Evolutionary conservation across 2,797 vertebrate genomes (phyloP).

Genomic region (Tragelaphus eurycerus): DNA sequence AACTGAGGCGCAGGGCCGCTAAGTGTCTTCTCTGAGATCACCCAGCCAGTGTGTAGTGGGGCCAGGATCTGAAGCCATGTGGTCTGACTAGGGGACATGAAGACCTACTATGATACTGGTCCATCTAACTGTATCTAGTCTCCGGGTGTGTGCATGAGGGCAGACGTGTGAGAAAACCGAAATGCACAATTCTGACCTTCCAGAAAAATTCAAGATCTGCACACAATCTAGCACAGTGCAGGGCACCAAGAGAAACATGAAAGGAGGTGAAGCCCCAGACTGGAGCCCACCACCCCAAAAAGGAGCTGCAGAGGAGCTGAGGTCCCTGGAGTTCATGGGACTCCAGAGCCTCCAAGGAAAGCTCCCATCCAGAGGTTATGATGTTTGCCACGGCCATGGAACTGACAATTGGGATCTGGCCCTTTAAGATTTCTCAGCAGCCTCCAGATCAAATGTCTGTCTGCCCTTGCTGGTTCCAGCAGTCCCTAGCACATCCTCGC

Average conservation of each 20-base stretch:
- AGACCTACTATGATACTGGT: background rate
- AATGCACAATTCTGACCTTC: background rate
- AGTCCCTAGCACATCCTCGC: accelerated
- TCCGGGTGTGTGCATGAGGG: background rate
- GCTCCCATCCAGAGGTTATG: background rate
- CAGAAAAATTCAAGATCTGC: background rate
- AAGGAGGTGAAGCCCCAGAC: background rate
- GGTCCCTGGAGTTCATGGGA: background rate
- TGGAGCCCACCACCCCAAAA: background rate
- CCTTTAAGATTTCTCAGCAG: background rate
- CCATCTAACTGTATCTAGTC: background rate
- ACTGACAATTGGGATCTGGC: background rate
- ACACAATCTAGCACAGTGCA: too few species aligned
- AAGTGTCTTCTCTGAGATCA: background rate
- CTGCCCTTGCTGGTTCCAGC: background rate
- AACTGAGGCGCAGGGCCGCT: background rate
- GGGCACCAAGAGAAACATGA: background rate
- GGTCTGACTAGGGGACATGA: background rate
- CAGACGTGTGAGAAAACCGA: background rate
- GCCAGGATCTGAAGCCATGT: background rate
- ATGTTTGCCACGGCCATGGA: background rate
- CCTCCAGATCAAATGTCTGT: background rate
- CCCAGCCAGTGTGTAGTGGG: background rate
- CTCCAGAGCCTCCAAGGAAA: background rate
- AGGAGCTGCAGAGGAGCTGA: background rate